Base-by-base conservation (phyloP, 92 coral and sea anemone genomes). In the Parazoanthus darwini region DNA sequence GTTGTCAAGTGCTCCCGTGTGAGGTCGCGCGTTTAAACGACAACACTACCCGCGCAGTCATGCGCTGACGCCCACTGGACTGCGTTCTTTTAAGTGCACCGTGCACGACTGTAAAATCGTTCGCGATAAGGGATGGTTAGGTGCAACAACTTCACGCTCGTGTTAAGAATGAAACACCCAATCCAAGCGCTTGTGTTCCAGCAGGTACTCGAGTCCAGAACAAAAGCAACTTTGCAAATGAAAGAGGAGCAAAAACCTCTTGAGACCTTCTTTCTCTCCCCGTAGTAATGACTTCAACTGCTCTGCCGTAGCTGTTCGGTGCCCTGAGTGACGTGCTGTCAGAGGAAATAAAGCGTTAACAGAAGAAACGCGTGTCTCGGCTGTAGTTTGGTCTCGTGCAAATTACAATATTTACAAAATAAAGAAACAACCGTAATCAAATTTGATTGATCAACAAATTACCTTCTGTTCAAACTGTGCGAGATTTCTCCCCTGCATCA, bases 51-150 rank as follows among this genome's bases (percentile, higher is more conserved):
- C 29, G 38, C 66, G 50, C 13, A 38, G 82, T 20, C 81, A 78
- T 18, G 9, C 59, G 35, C 46, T 78, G 16, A 16, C 50, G 26
- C 66, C 48, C 66, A 78, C 82, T 22, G 82, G 82, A 78, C 63
- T 46, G 37, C 82, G 82, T 36, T 66, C 82, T 8, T 78, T 78
- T 63, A 78, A 46, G 26, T 78, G 82, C 35, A 44, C 26, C 29
- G 82, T 48, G 39, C 65, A 20, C 20, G 44, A 78, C 37, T 78
- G 63, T 38, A 7, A 78, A 78, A 35, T n/a, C 82, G 44, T 78
- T 78, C 7, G 59, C 82, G 18, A 78, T 37, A 63, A 78, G 48
- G 5, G 82, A 78, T 48, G 25, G 44, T 44, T 59, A 44, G 9
- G 44, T 44, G 25, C 63, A 78, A 15, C 82, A 78, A 35, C 25